A percentile compares a stretch with the other conserved stretches of the same genome.
Conservation (phyloP, 2,113 vertebrate species). For the Arizona elegans region DNA sequence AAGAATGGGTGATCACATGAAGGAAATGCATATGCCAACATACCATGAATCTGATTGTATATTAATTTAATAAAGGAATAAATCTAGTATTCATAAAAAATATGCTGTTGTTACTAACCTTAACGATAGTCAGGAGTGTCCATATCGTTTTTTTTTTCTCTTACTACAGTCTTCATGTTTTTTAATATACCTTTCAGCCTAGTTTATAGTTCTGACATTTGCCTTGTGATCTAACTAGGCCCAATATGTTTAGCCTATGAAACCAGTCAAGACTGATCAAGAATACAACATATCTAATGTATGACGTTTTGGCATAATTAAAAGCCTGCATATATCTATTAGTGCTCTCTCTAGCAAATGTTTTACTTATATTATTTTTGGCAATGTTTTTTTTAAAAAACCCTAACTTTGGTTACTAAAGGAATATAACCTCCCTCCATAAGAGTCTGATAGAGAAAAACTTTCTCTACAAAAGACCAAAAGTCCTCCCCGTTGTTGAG, state of each 20-base stretch:
- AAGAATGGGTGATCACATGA: not conserved
- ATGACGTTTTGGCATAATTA: not conserved
- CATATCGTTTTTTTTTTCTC: not conserved
- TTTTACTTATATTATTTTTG: not conserved
- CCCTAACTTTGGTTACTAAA: not conserved
- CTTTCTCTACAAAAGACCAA: too few relatives aligned
- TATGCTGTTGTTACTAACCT: not conserved
- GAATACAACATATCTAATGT: not conserved
- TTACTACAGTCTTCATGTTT: too few relatives aligned
- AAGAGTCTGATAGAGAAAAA: not conserved
- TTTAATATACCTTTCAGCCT: not conserved
- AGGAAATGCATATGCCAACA: not conserved
- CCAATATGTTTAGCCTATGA: not conserved
- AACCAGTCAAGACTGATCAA: not conserved
- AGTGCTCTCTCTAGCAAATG: not conserved
- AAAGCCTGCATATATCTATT: not conserved
- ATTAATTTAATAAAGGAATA: not conserved
- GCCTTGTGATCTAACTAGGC: not conserved
- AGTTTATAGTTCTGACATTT: not conserved
- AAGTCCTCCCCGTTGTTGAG: not conserved
- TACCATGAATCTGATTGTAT: not conserved
- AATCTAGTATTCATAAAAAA: not conserved
- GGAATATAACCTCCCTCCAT: not conserved
- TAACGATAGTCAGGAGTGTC: not conserved
- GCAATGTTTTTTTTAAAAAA: not conserved